These are phyloP conservation scores for Neotoma lepida DNA, from an alignment of 2,113 vertebrate genomes.

Conservation along the genomic window DNA sequence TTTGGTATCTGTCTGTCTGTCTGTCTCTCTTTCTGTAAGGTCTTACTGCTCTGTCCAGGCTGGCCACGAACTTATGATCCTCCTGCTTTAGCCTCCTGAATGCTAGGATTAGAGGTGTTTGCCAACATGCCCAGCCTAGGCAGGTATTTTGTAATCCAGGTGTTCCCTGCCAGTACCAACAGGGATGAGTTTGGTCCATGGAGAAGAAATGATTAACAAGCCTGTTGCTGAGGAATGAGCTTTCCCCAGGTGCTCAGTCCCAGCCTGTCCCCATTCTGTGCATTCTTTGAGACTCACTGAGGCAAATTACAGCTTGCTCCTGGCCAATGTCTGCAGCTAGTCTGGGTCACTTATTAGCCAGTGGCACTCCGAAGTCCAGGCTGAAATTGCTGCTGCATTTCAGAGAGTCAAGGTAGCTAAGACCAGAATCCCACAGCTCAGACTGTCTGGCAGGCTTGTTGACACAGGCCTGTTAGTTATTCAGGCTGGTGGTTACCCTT, in stretches of 20 bases:
- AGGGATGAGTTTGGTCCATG: too few species aligned
- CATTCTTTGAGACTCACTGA: background rate
- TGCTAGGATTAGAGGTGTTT: background rate
- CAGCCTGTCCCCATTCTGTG: background rate
- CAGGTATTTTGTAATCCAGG: background rate
- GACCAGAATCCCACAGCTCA: background rate
- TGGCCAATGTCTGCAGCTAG: background rate
- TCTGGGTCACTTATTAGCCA: conserved; percentile 11
- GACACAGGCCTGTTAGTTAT: background rate
- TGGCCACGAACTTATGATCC: background rate
- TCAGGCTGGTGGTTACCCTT: background rate
- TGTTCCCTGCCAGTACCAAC: background rate
- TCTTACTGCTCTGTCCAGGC: background rate
- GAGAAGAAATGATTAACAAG: background rate
- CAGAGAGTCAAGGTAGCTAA: background rate
- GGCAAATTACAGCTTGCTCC: background rate
- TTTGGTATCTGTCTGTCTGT: background rate
- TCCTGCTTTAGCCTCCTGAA: background rate
- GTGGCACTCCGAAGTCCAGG: background rate
- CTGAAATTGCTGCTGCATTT: background rate
- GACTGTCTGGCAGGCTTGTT: background rate
- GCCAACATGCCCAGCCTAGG: background rate
- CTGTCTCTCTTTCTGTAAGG: background rate
- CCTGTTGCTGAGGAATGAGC: background rate
- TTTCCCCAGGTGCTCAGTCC: background rate